Conservation (phyloP, 2,113 vertebrate genomes). For the Neodon shergylaensis region DNA sequence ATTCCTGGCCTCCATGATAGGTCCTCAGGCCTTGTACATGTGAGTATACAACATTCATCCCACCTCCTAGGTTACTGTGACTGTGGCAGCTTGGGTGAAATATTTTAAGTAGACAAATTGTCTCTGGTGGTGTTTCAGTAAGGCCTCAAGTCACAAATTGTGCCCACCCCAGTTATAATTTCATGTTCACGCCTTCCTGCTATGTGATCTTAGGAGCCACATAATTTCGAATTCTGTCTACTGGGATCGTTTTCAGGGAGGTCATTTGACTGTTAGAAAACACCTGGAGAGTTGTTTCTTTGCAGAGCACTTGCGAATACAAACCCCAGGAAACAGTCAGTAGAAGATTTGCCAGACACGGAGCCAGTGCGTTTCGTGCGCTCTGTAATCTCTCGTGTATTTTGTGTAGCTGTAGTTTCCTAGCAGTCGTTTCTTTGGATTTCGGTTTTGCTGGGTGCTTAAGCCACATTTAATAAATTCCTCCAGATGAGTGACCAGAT, state of each 20-base stretch:
- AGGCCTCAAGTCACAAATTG: background rate
- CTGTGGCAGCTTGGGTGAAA: background rate
- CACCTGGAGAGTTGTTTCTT: background rate
- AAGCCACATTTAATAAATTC: background rate
- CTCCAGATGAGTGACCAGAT: background rate
- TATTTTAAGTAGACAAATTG: background rate
- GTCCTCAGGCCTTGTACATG: constrained; percentile 91
- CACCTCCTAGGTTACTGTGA: background rate
- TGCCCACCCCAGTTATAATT: background rate
- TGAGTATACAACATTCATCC: constrained; percentile 80
- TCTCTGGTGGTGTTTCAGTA: background rate
- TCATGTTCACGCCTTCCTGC: background rate
- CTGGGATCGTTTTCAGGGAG: background rate
- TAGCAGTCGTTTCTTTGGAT: background rate
- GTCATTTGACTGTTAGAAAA: constrained; percentile 32
- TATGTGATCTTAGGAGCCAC: background rate
- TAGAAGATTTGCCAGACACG: background rate
- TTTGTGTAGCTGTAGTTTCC: background rate
- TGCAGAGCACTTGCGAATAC: background rate
- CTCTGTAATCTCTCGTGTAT: background rate
- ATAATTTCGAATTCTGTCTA: background rate
- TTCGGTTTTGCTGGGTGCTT: background rate
- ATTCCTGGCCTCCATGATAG: constrained; percentile 93
- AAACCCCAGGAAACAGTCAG: background rate
- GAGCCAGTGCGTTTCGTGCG: background rate